Evolutionary conservation across 1,140 invertebrate genomes (phyloP), one percentile per base, ranked within the genome.

Genomic region (Drosophila murphyi): DNA sequence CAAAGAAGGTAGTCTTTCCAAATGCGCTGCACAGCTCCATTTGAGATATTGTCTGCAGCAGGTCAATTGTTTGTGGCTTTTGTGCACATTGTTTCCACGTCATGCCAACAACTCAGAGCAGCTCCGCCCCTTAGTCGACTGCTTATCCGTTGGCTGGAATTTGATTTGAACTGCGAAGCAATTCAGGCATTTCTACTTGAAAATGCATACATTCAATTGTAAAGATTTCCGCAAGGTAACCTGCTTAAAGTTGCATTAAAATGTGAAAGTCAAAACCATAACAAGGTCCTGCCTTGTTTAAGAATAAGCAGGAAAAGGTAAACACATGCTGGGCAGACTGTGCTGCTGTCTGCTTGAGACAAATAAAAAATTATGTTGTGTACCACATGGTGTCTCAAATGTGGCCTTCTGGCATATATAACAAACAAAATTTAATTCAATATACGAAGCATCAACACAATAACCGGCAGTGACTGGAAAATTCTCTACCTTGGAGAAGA

Each of bases 341-440:
- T 12, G 60, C 51, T 54, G 37, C 54, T 73, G 48, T 63, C 68
- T 76, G 45, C 60, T 60, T 35, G 39, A 43, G 45, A 63, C 48
- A 86, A 82, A 86, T 86, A 86, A 82, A 86, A 85, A 86, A 82
- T 87, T 76, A 86, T 86, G 82, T 76, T 87, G 62, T 64, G 70
- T 87, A 63, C 82, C 82, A 87, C 82, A 86, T 87, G 82, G 67
- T 61, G 82, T 69, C 78, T 71, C 59, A 78, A 50, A 28, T 29
- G 34, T 12, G 50, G 39, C 55, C 29, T 3, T 29, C 47, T 61
- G 71, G 51, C 73, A 65, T 74, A 68, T 64, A 77, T 72, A 80
- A 63, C 64, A 73, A 77, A 71, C 70, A 70, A 69, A 85, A 85
- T 81, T 85, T 75, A 86, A 85, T 86, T 82, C 76, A 55, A 56